Conservation (phyloP, 2,888 invertebrate species). For the Agonum fuliginosum region DNA sequence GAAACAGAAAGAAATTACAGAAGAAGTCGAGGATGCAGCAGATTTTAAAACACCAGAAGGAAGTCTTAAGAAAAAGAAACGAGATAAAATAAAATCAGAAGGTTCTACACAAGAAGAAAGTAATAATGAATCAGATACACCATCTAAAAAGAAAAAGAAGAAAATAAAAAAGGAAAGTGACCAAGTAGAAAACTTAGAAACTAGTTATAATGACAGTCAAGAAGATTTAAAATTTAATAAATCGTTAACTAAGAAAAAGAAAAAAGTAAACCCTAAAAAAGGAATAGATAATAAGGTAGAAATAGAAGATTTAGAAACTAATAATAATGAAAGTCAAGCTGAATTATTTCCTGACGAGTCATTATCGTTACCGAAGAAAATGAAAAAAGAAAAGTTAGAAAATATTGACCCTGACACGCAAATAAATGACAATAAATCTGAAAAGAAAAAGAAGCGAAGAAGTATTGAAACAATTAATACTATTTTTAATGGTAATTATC, state of each 20-base stretch:
- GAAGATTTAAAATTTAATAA: neutral
- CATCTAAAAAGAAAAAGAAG: neutral
- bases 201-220: neutral
- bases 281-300: neutral
- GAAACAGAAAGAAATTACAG: neutral
- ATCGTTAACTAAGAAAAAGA: neutral
- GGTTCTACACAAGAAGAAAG: neutral
- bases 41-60: neutral
- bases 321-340: neutral
- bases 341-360: neutral
- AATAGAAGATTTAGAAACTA: neutral
- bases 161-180: neutral
- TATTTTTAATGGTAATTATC: too few relatives aligned
- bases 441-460: constrained; percentile 2
- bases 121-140: constrained; percentile 7
- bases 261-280: neutral
- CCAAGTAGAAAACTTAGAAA: neutral
- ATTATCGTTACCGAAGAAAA: neutral
- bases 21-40: neutral
- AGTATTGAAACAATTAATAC: neutral
- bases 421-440: constrained; percentile 35
- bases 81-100: constrained; percentile 11
- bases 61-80: constrained; percentile 15
- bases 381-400: neutral
- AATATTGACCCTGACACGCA: neutral